A percentile compares a stretch with the other conserved stretches of the same genome.
phyloP scores from a whole-genome alignment of 2,797 vertebrate genomes.

The Ibycter americanus region DNA sequence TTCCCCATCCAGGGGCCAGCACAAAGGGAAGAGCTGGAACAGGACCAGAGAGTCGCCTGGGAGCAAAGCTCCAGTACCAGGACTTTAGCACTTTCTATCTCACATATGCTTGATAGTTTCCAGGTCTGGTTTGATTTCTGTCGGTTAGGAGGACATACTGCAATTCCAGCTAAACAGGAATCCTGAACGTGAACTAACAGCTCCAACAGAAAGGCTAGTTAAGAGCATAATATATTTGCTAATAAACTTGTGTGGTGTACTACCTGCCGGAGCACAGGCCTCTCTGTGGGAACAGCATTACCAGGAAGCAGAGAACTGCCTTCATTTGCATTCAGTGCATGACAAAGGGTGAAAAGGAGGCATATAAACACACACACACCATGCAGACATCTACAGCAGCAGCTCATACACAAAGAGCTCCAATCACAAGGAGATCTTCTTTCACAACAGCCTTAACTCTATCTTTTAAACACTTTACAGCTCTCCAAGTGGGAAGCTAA shows the following conservation, averaged over 20 bases:
- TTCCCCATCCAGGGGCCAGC: not conserved
- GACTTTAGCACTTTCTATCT: not conserved
- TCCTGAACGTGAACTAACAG: slow-evolving; percentile 22
- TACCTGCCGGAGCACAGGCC: not conserved
- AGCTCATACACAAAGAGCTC: not conserved
- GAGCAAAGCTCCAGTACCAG: not conserved
- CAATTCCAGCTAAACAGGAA: slow-evolving; percentile 44
- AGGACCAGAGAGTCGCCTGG: not conserved
- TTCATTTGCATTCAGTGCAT: slow-evolving; percentile 38
- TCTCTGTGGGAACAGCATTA: slow-evolving; percentile 24
- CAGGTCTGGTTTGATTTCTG: not conserved
- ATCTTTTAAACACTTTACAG: not conserved
- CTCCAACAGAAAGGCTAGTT: not conserved
- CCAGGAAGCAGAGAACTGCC: not conserved
- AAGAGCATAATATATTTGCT: not conserved
- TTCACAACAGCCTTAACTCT: not conserved
- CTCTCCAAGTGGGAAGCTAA: not conserved
- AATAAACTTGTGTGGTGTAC: slow-evolving; percentile 31
- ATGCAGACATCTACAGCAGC: not conserved
- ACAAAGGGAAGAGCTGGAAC: not conserved
- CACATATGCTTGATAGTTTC: not conserved
- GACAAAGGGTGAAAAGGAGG: slow-evolving; percentile 7
- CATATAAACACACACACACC: not conserved
- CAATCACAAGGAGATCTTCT: not conserved
- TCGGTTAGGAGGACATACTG: not conserved